Evolutionary conservation across 2,113 vertebrate species (phyloP).

Genomic region (Panthera uncia): DNA sequence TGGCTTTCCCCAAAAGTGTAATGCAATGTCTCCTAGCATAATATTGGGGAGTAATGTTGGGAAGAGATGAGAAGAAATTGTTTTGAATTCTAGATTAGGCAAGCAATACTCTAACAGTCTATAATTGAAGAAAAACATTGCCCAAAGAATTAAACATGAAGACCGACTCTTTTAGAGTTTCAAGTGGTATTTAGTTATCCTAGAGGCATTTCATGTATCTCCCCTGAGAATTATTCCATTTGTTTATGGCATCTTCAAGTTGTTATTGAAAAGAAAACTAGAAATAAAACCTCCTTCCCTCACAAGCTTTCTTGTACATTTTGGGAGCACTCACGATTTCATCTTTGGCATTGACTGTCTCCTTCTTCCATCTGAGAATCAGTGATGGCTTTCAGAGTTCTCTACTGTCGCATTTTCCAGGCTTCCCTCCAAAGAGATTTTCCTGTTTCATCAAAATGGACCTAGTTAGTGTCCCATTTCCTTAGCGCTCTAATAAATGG

Average conservation of each 20-base stretch:
- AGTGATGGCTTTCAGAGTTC: not conserved
- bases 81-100: slow-evolving; percentile 51
- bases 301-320: not conserved
- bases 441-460: not conserved
- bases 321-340: not conserved
- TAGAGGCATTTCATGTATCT: not conserved
- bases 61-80: slow-evolving; percentile 36
- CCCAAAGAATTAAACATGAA: slow-evolving; percentile 58
- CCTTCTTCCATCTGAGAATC: not conserved
- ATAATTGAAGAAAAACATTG: slow-evolving; percentile 57
- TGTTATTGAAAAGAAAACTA: slow-evolving; percentile 29
- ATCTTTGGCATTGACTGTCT: not conserved
- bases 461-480: not conserved
- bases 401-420: not conserved
- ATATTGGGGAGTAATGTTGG: not conserved
- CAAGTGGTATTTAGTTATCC: not conserved
- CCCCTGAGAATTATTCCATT: not conserved
- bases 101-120: not conserved
- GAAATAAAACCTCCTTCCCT: not conserved
- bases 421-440: not conserved
- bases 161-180: not conserved
- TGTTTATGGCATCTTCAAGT: not conserved
- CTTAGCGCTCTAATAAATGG: not conserved
- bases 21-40: slow-evolving; percentile 59
- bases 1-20: slow-evolving; percentile 72